Percentiles rank a stretch among this genome's conserved stretches.
phyloP scores from a whole-genome alignment of 2,888 invertebrate genomes.

The Oscheius onirici region DNA sequence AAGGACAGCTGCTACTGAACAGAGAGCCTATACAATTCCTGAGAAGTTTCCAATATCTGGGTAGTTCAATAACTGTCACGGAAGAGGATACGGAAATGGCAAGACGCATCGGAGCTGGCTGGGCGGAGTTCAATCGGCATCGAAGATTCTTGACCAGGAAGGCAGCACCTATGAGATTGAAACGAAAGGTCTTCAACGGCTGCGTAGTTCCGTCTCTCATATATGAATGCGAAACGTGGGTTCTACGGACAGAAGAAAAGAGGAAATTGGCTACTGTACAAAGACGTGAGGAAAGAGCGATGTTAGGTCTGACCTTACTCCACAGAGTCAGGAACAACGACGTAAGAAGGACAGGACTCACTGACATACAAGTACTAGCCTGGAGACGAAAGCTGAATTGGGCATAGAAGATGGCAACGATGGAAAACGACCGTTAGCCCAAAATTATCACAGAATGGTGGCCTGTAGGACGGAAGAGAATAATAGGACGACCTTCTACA shows the following conservation, averaged over 20 bases:
- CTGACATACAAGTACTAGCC: too few species aligned
- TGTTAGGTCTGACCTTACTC: too few species aligned
- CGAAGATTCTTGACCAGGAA: neutral
- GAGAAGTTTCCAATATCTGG: conserved; percentile 27
- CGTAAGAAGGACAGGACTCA: too few species aligned
- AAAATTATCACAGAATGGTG: too few species aligned
- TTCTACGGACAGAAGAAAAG: neutral
- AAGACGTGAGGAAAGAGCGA: too few species aligned
- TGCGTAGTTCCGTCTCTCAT: neutral
- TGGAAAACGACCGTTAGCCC: too few species aligned
- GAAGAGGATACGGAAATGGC: conserved; percentile 7
- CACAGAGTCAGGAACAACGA: too few species aligned
- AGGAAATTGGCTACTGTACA: neutral
- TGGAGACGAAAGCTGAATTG: too few species aligned
- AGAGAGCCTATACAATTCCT: neutral
- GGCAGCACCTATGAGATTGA: neutral
- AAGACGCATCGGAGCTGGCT: conserved; percentile 28
- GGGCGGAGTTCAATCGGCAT: conserved; percentile 26
- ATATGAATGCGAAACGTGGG: conserved; percentile 1
- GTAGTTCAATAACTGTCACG: neutral
- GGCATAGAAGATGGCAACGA: too few species aligned
- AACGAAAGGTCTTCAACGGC: neutral
- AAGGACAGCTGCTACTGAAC: neutral
- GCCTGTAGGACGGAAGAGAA: too few species aligned
- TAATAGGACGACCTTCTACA: too few species aligned